Base-by-base conservation (phyloP, 2,797 vertebrate genomes). In the Falco columbarius region DNA sequence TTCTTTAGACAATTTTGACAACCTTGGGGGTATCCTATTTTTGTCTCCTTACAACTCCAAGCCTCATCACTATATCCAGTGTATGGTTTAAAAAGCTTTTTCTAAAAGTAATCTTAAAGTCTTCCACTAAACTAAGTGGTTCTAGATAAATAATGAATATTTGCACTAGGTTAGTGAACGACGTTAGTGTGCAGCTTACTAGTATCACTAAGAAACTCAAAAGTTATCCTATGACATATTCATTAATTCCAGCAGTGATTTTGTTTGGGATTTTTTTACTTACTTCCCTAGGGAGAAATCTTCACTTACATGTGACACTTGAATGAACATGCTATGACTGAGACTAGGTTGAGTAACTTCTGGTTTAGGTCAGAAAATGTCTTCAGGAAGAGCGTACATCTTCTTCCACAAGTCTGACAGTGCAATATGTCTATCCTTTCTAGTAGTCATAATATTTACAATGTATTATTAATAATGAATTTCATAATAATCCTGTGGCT, bases 401-500 rank as follows among this genome's bases (percentile, higher is more conserved):
- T 86, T 90, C 81, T 81, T 93, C 62, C 66, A 65, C 40, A 94
- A 92, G 49, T 67, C 65, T 97, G 83, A 94, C 20, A 81, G 56
- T 76, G 51, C 67, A 83, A 46, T 92, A 44, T 80, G 52, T 61
- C 70, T 90, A 77, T 55, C 83, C 47, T 85, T 94, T 54, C 76
- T 52, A 68, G 30, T 85, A 96, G 84, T 89, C 94, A 94, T 94
- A 81, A 73, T 89, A 91, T 96, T 95, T 96, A 76, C 38, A 81
- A 22, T 59, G 15, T n/a, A 71, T 92, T 93, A 81, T 88, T 92
- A 89, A 86, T 94, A 95, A 96, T 12, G 6, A 96, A 92, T 89
- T 96, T 91, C 61, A 63, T 89, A 58, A 30, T 90, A 93, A 93
- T 93, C 71, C 83, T 68, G 13, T 51, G 68, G 70, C 67, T 96